Base-by-base conservation (phyloP, 2,797 vertebrate genomes). In the Manis crassicaudata region DNA sequence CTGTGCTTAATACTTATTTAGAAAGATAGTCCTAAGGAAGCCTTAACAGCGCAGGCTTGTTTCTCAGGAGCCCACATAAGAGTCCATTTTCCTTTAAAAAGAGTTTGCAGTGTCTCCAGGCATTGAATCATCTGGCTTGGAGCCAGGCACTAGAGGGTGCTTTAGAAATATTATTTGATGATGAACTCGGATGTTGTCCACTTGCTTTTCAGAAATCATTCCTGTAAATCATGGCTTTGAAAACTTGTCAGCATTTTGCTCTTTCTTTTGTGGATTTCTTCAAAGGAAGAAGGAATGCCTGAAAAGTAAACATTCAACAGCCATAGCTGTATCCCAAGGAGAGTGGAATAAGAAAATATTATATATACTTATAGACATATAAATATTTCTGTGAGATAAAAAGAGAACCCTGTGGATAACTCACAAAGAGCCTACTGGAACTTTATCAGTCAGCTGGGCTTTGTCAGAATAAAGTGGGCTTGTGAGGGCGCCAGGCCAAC, bases 331-430 rank as follows among this genome's bases (percentile, higher is more conserved):
- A 60, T 95, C 92, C 91, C 58, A 81, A 96, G 79, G 58, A 96
- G 92, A 43, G 58, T 63, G 80, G 92, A 90, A 96, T 92, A 87
- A 80, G 91, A 96, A 97, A 96, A 93, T 91, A 88, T 68, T 90
- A 92, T 96, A 93, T 90, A 96, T 88, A 86, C 91, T 90, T 97
- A 95, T 90, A 95, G 91, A 96, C 93, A 92, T 16, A 96, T 92
- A 97, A 95, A 97, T 97, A 96, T 92, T 97, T 97, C 92, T 96
- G 67, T 25, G 65, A 95, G 96, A 98, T 97, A 96, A 97, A 98
- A 97, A 92, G 91, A 80, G 94, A 97, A 82, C 70, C 97, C 94
- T 63, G 90, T 93, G 96, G 96, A 92, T 97, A 89, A 92, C 92
- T 91, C 84, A 94, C 91, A 91, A 81, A 90, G 67, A 92, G 84